Percentiles rank a stretch among this genome's conserved stretches.
Conservation (phyloP, 1,140 invertebrate genomes). For the Mya arenaria region DNA sequence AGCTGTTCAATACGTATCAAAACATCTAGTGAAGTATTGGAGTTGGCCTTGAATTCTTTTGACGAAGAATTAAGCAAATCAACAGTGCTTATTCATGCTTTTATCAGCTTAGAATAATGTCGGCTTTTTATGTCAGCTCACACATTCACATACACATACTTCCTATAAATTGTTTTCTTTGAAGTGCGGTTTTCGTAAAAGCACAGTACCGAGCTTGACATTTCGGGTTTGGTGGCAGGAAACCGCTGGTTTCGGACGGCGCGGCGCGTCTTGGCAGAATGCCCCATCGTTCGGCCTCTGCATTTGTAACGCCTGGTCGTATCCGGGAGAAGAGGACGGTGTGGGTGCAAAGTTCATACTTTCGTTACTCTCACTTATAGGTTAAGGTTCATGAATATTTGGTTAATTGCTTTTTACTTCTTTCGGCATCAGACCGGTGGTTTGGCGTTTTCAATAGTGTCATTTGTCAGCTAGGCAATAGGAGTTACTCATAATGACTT, state of each 20-base stretch:
- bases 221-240: background rate
- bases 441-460: background rate
- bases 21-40: too few relatives aligned
- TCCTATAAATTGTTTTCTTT: too few relatives aligned
- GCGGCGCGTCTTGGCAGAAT: background rate
- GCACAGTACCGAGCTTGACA: conserved; percentile 28
- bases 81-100: too few relatives aligned
- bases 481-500: conserved; percentile 32
- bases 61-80: too few relatives aligned
- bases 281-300: conserved; percentile 13
- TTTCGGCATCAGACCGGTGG: conserved; percentile 29
- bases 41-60: too few relatives aligned
- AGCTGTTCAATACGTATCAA: too few relatives aligned
- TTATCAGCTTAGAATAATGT: too few relatives aligned
- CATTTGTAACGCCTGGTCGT: conserved; percentile 59
- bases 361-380: conserved; percentile 2
- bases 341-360: background rate
- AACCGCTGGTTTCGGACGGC: conserved; percentile 24
- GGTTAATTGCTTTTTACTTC: conserved; percentile 41
- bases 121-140: too few relatives aligned
- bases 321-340: conserved; percentile 47
- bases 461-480: conserved; percentile 16
- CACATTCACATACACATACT: too few relatives aligned
- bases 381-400: conserved; percentile 11
- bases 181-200: conserved; percentile 61